phyloP scores from a whole-genome alignment of 2,797 vertebrate species.

The Xiphorhynchus erythropygius region DNA sequence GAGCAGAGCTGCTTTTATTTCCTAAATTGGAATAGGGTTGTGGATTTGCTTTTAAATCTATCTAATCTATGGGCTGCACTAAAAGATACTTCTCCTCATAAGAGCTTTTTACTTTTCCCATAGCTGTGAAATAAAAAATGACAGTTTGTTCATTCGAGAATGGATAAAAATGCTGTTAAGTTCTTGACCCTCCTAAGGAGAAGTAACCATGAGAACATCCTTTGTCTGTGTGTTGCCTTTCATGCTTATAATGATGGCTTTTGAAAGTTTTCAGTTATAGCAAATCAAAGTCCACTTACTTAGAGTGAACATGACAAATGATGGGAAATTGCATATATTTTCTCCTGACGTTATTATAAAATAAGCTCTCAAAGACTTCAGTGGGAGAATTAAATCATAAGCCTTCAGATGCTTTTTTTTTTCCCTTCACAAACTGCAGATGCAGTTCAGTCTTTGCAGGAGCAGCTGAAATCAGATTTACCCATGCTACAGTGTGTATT shows the following conservation, averaged over 20 bases:
- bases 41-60: neutral
- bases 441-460: slow-evolving; percentile 30
- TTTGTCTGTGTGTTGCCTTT: slow-evolving; percentile 30
- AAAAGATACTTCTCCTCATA: neutral
- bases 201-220: slow-evolving; percentile 8
- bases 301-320: slow-evolving; percentile 63
- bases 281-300: slow-evolving; percentile 43
- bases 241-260: neutral
- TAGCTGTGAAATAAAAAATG: neutral
- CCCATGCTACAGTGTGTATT: slow-evolving; percentile 9
- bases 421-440: slow-evolving; percentile 9
- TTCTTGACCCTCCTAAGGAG: slow-evolving; percentile 18
- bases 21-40: neutral
- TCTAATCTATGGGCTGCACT: neutral
- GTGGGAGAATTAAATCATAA: slow-evolving; percentile 62
- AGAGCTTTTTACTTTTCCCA: slow-evolving; percentile 22
- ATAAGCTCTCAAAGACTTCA: slow-evolving; percentile 39
- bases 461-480: slow-evolving; percentile 64
- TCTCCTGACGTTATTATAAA: slow-evolving; percentile 45
- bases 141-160: neutral
- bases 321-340: slow-evolving; percentile 70
- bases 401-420: neutral
- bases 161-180: neutral
- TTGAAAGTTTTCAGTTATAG: neutral
- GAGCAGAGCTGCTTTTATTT: slow-evolving; percentile 22